Evolutionary conservation across 2,888 invertebrate genomes (phyloP).

Genomic region (Halocaridina rubra): DNA sequence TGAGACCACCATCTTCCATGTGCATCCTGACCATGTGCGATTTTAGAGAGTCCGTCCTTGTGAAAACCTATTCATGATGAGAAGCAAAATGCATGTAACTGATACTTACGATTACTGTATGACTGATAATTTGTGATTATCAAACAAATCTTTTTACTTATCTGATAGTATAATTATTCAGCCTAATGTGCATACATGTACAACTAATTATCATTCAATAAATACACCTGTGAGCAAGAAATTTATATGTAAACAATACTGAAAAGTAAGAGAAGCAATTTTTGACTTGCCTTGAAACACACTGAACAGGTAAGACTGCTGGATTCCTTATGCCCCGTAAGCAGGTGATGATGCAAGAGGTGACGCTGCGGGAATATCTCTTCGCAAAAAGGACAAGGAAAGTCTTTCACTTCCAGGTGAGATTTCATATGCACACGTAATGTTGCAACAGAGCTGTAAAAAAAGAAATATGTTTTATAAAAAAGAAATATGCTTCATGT

Average conservation of each 20-base stretch:
- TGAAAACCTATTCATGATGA: conserved; percentile 57
- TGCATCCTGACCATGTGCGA: conserved; percentile 63
- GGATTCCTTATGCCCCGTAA: conserved; percentile 55
- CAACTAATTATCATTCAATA: no score
- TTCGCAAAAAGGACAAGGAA: conserved; percentile 62
- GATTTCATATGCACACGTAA: conserved; percentile 60
- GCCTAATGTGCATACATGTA: no score
- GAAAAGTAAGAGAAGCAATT: no score
- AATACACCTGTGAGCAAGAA: no score
- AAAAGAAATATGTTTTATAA: no score
- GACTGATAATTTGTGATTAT: no score
- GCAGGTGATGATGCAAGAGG: conserved; percentile 59
- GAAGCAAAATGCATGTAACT: no score
- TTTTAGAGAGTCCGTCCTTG: conserved; percentile 56
- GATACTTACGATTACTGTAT: no score
- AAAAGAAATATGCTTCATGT: no score
- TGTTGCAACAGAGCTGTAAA: conserved; percentile 57
- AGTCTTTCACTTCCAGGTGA: conserved; percentile 50
- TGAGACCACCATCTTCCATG: conserved; percentile 61
- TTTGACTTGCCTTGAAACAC: conserved; percentile 55
- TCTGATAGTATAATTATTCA: no score
- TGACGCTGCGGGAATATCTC: conserved; percentile 61
- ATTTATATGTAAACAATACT: no score
- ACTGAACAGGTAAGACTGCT: conserved; percentile 59
- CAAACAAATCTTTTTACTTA: no score